Evolutionary conservation across 23 tunicate species (phyloP).

Genomic region (Aplidium turbinatum): DNA sequence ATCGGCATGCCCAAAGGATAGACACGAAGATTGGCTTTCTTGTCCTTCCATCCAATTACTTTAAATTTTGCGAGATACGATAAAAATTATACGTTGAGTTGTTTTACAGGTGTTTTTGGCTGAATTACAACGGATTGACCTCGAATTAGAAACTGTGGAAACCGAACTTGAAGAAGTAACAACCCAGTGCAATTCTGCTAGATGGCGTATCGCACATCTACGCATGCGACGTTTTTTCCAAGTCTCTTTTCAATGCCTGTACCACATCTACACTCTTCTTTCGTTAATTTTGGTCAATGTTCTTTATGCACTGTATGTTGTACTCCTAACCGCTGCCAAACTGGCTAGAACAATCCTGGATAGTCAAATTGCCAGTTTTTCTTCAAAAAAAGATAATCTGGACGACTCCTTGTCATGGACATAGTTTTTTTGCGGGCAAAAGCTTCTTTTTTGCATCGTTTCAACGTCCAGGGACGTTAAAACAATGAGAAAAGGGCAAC

Average conservation of each 20-base stretch:
- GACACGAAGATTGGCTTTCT: too few species aligned
- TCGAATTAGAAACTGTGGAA: constrained; percentile 20
- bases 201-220: constrained; percentile 24
- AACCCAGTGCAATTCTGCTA: constrained; percentile 5
- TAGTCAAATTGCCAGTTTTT: not conserved
- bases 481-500: too few species aligned
- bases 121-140: constrained; percentile 45
- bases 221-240: constrained; percentile 26
- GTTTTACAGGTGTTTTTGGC: constrained; percentile 60
- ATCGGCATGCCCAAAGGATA: too few species aligned
- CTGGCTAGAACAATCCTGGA: constrained; percentile 37
- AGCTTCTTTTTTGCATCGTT: too few species aligned
- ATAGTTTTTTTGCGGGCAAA: too few species aligned
- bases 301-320: constrained; percentile 31
- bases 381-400: not conserved
- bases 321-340: constrained; percentile 21
- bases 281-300: constrained; percentile 41
- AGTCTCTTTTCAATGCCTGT: constrained; percentile 19
- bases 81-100: too few species aligned
- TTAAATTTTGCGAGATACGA: too few species aligned
- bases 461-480: too few species aligned
- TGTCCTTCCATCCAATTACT: too few species aligned
- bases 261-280: constrained; percentile 24
- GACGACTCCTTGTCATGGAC: constrained; percentile 28
- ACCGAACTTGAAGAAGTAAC: constrained; percentile 30